Percentiles rank a stretch among this genome's conserved stretches.
Conservation (phyloP, 1,140 invertebrate species). For the Archivesica marissinica region DNA sequence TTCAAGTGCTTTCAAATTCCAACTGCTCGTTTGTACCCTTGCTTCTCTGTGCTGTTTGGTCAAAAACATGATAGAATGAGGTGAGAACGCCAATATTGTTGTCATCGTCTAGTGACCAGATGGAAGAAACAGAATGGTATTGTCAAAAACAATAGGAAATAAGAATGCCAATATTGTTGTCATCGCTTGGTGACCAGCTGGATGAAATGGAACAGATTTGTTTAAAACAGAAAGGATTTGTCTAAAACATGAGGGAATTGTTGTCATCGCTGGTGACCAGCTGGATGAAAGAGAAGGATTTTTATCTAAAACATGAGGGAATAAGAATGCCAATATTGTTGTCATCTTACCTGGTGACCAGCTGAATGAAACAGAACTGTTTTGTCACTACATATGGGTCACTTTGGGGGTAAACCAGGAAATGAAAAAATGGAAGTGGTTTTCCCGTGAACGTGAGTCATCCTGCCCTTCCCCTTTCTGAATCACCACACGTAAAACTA, state of each 20-base stretch:
- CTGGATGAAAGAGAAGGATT: too few relatives aligned
- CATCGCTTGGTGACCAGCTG: neutral
- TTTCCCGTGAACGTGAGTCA: too few relatives aligned
- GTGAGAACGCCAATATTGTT: conserved; percentile 8
- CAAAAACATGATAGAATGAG: neutral
- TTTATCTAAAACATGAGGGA: neutral
- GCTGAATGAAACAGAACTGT: too few relatives aligned
- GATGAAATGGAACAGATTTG: neutral
- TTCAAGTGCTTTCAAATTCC: conserved; percentile 50
- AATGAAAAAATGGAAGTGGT: too few relatives aligned
- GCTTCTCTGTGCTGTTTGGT: conserved; percentile 1
- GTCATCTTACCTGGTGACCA: conserved; percentile 26
- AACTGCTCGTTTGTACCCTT: neutral
- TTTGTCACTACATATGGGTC: too few relatives aligned
- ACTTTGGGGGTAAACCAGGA: too few relatives aligned
- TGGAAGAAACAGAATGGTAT: neutral
- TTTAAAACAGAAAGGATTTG: neutral
- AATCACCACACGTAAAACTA: too few relatives aligned
- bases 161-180: too few relatives aligned
- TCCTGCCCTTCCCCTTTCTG: too few relatives aligned
- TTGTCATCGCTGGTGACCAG: neutral
- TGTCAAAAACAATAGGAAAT: neutral
- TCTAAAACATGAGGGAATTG: neutral
- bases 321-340: neutral
- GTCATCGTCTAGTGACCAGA: neutral